Conservation (phyloP, 2,113 vertebrate genomes). For the Hemichromis elongatus region DNA sequence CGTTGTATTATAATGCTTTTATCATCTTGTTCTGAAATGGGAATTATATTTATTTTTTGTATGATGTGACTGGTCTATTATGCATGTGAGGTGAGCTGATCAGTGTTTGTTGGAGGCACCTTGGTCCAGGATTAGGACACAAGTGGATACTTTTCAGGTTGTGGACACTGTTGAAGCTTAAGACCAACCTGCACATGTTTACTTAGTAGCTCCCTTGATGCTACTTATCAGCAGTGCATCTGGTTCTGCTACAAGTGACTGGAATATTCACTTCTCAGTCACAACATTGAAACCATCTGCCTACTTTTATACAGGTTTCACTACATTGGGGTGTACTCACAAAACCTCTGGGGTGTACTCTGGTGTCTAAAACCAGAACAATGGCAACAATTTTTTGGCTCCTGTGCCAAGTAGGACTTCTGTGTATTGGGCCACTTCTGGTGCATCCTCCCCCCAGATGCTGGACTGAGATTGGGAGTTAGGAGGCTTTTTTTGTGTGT, state of each 20-base stretch:
- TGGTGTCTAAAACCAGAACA: not conserved
- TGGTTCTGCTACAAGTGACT: not conserved
- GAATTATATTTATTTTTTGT: not conserved
- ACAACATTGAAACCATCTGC: not conserved
- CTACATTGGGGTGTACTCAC: not conserved
- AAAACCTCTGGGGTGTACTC: not conserved
- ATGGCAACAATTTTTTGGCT: not conserved
- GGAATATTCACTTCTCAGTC: not conserved
- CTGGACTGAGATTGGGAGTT: not conserved
- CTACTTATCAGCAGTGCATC: not conserved
- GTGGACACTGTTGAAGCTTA: not conserved
- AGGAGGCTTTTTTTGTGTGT: not conserved
- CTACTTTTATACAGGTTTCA: not conserved
- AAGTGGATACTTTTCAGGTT: not conserved
- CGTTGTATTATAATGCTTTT: rapidly evolving
- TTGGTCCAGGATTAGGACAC: not conserved
- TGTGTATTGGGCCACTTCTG: not conserved
- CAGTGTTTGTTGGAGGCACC: not conserved
- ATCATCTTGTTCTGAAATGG: not conserved
- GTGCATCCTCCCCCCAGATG: not conserved
- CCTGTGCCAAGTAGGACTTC: not conserved
- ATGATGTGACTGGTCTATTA: not conserved
- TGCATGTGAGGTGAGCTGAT: not conserved
- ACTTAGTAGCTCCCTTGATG: not conserved
- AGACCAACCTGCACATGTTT: not conserved